Evolutionary conservation across 2,888 invertebrate genomes (phyloP).

Genomic region (Heliconius ismenius): DNA sequence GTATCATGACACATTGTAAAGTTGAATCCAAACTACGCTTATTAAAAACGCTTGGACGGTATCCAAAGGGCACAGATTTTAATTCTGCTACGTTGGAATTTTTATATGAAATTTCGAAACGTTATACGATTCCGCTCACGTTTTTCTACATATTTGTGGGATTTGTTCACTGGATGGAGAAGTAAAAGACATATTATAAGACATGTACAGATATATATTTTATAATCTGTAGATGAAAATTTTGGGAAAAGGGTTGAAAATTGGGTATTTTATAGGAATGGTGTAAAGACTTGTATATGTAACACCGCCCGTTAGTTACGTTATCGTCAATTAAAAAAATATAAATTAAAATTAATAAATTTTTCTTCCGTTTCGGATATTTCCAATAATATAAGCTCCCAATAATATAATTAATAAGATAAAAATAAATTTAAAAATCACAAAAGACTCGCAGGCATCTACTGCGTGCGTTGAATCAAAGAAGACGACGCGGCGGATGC

Average conservation of each 20-base stretch:
- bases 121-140: neutral
- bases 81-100: neutral
- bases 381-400: too few relatives aligned
- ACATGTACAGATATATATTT: too few relatives aligned
- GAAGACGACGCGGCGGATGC: neutral
- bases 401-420: too few relatives aligned
- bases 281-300: too few relatives aligned
- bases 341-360: too few relatives aligned
- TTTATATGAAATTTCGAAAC: neutral
- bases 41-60: neutral
- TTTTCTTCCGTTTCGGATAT: too few relatives aligned
- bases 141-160: neutral
- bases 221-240: too few relatives aligned
- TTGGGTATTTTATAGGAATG: too few relatives aligned
- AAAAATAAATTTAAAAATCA: neutral
- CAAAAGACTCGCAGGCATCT: neutral
- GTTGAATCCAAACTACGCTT: neutral
- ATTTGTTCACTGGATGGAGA: neutral
- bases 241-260: too few relatives aligned
- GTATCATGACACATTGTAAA: neutral
- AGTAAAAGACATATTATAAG: neutral
- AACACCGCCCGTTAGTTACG: too few relatives aligned
- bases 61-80: neutral
- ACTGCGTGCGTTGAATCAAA: slow-evolving; percentile 12
- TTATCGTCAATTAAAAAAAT: too few relatives aligned